These are phyloP conservation scores for Silurus glanis DNA, from an alignment of 2,113 vertebrate species.

Conservation along the genomic window DNA sequence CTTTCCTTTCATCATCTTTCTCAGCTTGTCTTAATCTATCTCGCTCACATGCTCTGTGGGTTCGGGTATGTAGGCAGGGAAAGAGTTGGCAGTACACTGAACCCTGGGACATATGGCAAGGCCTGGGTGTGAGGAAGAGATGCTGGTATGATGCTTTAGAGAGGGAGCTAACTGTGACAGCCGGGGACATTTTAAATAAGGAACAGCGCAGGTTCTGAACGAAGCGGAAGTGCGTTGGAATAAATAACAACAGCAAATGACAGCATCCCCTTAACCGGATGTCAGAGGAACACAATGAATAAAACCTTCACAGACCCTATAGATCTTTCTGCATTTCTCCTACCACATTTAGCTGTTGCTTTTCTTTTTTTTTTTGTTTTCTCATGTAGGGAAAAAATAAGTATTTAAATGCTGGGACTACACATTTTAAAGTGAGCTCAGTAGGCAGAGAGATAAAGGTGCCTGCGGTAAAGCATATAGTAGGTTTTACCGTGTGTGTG, in stretches of 20 bases:
- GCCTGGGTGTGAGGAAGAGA: constrained; percentile 48
- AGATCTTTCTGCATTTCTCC: constrained; percentile 20
- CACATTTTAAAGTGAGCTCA: constrained; percentile 36
- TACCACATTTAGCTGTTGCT: background rate
- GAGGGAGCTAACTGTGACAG: constrained; percentile 48
- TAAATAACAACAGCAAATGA: constrained; percentile 25
- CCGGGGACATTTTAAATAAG: constrained; percentile 39
- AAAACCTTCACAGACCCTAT: constrained; percentile 27
- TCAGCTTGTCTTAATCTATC: constrained; percentile 16
- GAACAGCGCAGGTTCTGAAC: constrained; percentile 1
- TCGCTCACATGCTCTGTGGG: constrained; percentile 43
- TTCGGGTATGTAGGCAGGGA: constrained; percentile 33
- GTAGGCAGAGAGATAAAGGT: constrained; percentile 54
- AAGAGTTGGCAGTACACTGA: constrained; percentile 52
- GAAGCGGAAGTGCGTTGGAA: constrained; percentile 32
- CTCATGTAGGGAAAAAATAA: background rate
- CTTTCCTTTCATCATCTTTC: constrained; percentile 52
- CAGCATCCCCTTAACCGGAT: constrained; percentile 23
- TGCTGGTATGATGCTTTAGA: constrained; percentile 51
- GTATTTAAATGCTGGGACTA: constrained; percentile 21
- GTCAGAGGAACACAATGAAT: constrained; percentile 1
- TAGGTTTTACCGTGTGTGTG: constrained; percentile 35
- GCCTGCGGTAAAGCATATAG: constrained; percentile 56
- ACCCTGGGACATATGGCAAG: constrained; percentile 52
- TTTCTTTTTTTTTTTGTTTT: background rate